A percentile compares a stretch with the other conserved stretches of the same genome.
phyloP scores from a whole-genome alignment of 2,888 invertebrate species.

The Parapristionchus giblindavisi region DNA sequence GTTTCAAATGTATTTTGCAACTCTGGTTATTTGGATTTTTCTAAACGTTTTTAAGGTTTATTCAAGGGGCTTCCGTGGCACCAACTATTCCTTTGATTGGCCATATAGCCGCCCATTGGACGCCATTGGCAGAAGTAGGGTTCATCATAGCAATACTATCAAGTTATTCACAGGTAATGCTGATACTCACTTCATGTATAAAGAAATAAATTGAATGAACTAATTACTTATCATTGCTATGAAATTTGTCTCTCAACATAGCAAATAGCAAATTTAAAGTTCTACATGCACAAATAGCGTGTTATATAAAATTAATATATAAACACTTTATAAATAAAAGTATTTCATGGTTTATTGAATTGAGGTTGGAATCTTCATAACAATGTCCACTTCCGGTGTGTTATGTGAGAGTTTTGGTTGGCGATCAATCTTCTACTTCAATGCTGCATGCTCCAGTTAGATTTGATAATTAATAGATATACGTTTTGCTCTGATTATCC shows the following conservation, averaged over 20 bases:
- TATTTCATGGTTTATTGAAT: background rate
- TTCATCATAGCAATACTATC: constrained; percentile 45
- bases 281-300: too few relatives aligned
- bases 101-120: constrained; percentile 43
- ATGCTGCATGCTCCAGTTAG: constrained; percentile 24
- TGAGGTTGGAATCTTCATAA: constrained; percentile 47
- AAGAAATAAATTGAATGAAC: background rate
- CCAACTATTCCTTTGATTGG: constrained; percentile 45
- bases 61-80: constrained; percentile 44
- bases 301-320: background rate
- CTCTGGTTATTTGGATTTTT: too few relatives aligned
- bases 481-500: too few relatives aligned
- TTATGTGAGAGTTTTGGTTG: constrained; percentile 44
- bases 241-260: too few relatives aligned
- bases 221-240: too few relatives aligned
- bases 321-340: background rate
- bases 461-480: background rate
- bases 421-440: constrained; percentile 45
- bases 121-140: constrained; percentile 44
- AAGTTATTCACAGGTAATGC: constrained; percentile 44
- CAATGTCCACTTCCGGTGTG: constrained; percentile 44
- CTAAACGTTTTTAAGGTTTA: constrained; percentile 32
- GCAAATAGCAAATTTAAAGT: too few relatives aligned
- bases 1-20: too few relatives aligned
- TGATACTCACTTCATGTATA: background rate